Conservation (phyloP, 2,113 vertebrate genomes). For the Miniopterus natalensis region DNA sequence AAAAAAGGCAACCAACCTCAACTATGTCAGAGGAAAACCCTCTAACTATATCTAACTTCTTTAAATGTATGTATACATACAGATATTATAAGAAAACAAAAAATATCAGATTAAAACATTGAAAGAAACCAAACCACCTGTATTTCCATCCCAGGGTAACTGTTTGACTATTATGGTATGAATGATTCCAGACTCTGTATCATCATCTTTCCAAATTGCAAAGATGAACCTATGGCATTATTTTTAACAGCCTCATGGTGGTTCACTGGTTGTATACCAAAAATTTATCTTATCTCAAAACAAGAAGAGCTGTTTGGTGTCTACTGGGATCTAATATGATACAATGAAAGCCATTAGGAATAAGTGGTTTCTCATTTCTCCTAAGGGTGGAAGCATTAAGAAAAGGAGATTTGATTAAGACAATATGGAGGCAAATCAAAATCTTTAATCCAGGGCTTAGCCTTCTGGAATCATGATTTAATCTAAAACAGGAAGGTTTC, state of each 20-base stretch:
- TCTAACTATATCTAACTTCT: conserved; percentile 19
- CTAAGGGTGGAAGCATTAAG: conserved; percentile 58
- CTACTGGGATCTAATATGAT: conserved; percentile 56
- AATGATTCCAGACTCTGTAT: background rate
- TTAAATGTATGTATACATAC: background rate
- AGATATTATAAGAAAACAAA: background rate
- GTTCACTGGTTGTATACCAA: background rate
- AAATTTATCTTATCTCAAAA: conserved; percentile 66
- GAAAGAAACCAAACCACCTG: background rate
- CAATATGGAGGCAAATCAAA: conserved; percentile 76
- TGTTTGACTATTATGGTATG: background rate
- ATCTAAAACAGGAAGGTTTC: conserved; percentile 72
- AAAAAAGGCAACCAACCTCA: background rate
- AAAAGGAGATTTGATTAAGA: conserved; percentile 77
- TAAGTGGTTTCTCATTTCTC: conserved; percentile 76
- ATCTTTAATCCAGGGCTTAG: conserved; percentile 76
- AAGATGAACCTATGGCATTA: conserved; percentile 26
- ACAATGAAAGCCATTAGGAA: conserved; percentile 71
- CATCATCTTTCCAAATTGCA: background rate
- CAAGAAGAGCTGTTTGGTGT: conserved; percentile 60
- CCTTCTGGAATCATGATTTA: conserved; percentile 73
- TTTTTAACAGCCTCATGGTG: conserved; percentile 41
- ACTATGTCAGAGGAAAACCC: background rate
- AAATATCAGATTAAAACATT: background rate
- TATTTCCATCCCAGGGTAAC: background rate